A percentile compares a stretch with the other conserved stretches of the same genome.
Conservation (phyloP, 2,113 vertebrate genomes). For the Ceuthmochares aereus region DNA sequence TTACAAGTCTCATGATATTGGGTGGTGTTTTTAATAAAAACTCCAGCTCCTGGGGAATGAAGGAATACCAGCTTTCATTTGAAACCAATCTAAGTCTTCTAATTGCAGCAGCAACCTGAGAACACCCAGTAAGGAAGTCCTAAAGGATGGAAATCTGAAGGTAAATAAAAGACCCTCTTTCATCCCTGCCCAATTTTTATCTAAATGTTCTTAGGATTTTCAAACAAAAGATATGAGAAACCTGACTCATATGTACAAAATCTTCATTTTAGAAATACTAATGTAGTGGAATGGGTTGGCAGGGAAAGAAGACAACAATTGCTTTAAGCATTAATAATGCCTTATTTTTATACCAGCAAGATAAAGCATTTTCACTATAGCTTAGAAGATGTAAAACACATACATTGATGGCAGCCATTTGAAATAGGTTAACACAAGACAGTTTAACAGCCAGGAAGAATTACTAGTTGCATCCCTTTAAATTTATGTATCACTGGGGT, state of each 20-base stretch:
- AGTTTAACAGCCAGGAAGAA: not conserved
- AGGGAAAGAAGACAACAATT: not conserved
- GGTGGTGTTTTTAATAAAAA: constrained; percentile 31
- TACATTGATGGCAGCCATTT: not conserved
- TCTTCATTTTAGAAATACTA: not conserved
- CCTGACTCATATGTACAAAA: not conserved
- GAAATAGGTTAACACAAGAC: not conserved
- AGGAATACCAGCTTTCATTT: not conserved
- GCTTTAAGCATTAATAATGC: not conserved
- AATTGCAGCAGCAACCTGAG: not conserved
- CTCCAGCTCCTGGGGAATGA: not conserved
- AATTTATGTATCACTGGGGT: not conserved
- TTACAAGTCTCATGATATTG: not conserved
- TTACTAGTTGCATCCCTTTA: not conserved
- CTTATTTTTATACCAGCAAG: not conserved
- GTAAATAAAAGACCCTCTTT: constrained; percentile 21
- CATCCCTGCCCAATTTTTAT: not conserved
- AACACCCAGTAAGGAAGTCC: constrained; percentile 2
- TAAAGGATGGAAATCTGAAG: constrained; percentile 1
- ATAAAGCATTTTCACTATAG: not conserved
- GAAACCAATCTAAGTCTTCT: constrained; percentile 29
- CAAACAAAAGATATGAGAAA: not conserved
- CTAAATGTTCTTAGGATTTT: constrained; percentile 14
- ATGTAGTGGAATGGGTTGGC: not conserved
- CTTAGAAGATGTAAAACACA: not conserved